Evolutionary conservation across 2,888 invertebrate species (phyloP), one percentile per base, ranked within the genome.

Genomic region (Liodrosophila aerea): DNA sequence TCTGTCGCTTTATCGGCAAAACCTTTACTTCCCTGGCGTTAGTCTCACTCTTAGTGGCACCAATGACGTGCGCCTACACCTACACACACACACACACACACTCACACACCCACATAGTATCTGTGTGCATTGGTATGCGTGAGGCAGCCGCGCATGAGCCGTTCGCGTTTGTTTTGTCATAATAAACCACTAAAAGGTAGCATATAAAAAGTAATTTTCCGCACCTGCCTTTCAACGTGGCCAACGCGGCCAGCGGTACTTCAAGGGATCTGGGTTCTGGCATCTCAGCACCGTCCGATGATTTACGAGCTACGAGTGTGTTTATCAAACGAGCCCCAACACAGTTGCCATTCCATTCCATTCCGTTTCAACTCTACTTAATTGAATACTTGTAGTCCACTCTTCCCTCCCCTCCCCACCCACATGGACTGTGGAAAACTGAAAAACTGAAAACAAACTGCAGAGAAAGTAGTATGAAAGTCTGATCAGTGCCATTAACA

Each of bases 171-270:
- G 69, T 76, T 82, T 80, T 85, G 85, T 85, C 85, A 83, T 83
- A 83, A 86, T 82, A 87, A 87, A 78, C 85, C 85, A 81, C 85
- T 85, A 86, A 87, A 85, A 77, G 76, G 72, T 73, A 85, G 74
- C 84, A 71, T 83, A 85, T 83, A 87, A 87, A 87, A 86, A 74
- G 78, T 76, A 80, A 87, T 87, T 87, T 87, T 87, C 87, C 87
- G 85, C 87, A 87, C 87, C 87, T 87, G 87, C 87, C 86, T 73
- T 67, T 64, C 60, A 76, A 64, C 61, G 75, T 72, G 69, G 44
- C 49, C 64, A 81, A 74, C 70, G 66, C 22, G 36, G 39, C 65
- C 66, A 77, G 81, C 73, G 83, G 76, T 62, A 80, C 76, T 80
- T 78, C 74, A 78, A 78, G 80, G 80, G 70, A 71, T 27, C 33